Evolutionary conservation across 1,140 invertebrate genomes (phyloP).

Genomic region (Condylostylus longicornis): DNA sequence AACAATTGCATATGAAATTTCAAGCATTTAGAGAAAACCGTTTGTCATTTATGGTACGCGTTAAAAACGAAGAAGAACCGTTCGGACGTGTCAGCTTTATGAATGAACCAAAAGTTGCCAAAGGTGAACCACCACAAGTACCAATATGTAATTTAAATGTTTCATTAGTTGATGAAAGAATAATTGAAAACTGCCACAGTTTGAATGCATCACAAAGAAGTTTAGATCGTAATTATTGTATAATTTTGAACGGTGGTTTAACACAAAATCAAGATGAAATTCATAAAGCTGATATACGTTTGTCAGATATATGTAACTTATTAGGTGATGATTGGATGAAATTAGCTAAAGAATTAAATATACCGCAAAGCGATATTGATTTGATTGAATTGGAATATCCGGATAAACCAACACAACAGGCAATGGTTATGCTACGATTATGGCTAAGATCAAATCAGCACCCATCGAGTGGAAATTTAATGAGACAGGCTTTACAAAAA

Average conservation of each 20-base stretch:
- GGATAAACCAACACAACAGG: slow-evolving; percentile 62
- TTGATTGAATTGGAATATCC: slow-evolving; percentile 72
- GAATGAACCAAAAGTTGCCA: slow-evolving; percentile 75
- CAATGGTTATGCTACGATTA: slow-evolving; percentile 71
- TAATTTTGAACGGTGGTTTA: slow-evolving; percentile 15
- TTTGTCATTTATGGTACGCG: slow-evolving; percentile 79
- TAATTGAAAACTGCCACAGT: neutral
- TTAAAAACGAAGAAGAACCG: slow-evolving; percentile 63
- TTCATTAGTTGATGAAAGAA: slow-evolving; percentile 48
- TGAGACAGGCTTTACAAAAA: slow-evolving; percentile 72
- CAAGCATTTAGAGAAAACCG: slow-evolving; percentile 94
- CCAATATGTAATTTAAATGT: slow-evolving; percentile 97
- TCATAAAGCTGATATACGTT: slow-evolving; percentile 38
- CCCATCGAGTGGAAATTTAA: slow-evolving; percentile 42
- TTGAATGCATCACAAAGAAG: slow-evolving; percentile 2
- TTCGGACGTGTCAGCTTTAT: slow-evolving; percentile 90
- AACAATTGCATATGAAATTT: slow-evolving; percentile 87
- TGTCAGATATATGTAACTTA: slow-evolving; percentile 81
- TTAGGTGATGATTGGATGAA: slow-evolving; percentile 81
- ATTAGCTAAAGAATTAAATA: slow-evolving; percentile 65
- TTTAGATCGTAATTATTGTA: slow-evolving; percentile 10
- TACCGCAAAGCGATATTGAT: slow-evolving; percentile 69
- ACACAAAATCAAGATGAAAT: slow-evolving; percentile 13
- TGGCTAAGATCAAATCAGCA: slow-evolving; percentile 49
- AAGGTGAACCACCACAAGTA: slow-evolving; percentile 80